Conservation (phyloP, 1,140 invertebrate species). For the Drusus annulatus region DNA sequence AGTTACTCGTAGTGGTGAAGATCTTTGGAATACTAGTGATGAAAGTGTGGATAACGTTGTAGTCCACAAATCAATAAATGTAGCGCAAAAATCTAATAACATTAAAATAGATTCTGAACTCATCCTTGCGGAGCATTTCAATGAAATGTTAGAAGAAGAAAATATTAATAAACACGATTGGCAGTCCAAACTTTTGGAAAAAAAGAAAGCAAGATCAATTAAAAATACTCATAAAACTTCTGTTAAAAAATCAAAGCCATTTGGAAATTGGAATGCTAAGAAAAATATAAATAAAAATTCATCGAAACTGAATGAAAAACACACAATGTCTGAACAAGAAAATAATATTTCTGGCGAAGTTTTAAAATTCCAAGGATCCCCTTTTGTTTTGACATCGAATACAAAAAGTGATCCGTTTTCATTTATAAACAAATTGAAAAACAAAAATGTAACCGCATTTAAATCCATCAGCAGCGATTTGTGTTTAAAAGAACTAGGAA, state of each 20-base stretch:
- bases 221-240: not conserved
- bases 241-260: conserved; percentile 25
- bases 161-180: not conserved
- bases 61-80: not conserved
- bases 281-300: conserved; percentile 21
- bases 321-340: not conserved
- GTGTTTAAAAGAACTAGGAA: not conserved
- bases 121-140: conserved; percentile 29
- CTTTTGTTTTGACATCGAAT: not conserved
- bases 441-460: not conserved
- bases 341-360: not conserved
- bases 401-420: not conserved
- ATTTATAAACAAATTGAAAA: conserved; percentile 4
- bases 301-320: not conserved
- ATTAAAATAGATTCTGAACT: conserved; percentile 18
- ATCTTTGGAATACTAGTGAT: conserved; percentile 5
- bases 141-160: conserved; percentile 29
- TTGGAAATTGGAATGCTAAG: conserved; percentile 36
- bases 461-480: not conserved
- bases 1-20: not conserved
- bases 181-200: not conserved
- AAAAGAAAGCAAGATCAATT: not conserved
- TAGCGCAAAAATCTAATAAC: not conserved
- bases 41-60: not conserved
- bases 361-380: not conserved